Evolutionary conservation across 1,140 invertebrate species (phyloP), one percentile per base, ranked within the genome.

Genomic region (Macrobrachium rosenbergii): DNA sequence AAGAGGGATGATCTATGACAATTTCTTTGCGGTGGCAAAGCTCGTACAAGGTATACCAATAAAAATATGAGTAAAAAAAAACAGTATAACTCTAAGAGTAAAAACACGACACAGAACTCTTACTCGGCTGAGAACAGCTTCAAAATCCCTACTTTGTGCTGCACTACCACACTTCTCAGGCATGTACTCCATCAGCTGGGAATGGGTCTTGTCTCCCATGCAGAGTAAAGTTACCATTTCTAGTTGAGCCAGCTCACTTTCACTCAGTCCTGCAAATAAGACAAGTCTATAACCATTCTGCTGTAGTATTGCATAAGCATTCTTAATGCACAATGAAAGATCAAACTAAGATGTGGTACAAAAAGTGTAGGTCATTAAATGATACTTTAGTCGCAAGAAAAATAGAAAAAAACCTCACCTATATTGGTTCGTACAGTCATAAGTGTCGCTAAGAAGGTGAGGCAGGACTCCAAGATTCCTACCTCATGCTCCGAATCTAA

Each of bases 171-270:
- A 98, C 43, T 97, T 94, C 93, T 99, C 98, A 0, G 98, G 98
- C 96, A 99, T 98, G 58, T 97, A 92, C 91, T 99, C 98, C 92
- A 98, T 95, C 23, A 99, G 93, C 91, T 99, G 97, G 90, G 96
- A 98, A 92, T 99, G 98, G 2, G 98, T 99, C 92, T 98, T 97
- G 92, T 99, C 98, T 72, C 95, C 95, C 92, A 98, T 97, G 90
- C 97, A 98, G 67, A 99, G 92, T 43, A 99, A 92, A 5, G 97
- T 97, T 17, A 98, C 95, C 94, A 99, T 98, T 94, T 99, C 98
- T 82, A 98, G 93, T 73, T 96, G 94, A 8, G 96, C 96, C 90
- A 96, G 93, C 1, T 95, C 94, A 80, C 94, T 92, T 90, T 96
- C 95, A 90, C 93, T 94, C 89, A 95, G 94, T 77, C 95, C 95